Evolutionary conservation across 1,140 invertebrate genomes (phyloP).

Genomic region (Drosophila kurseongensis): DNA sequence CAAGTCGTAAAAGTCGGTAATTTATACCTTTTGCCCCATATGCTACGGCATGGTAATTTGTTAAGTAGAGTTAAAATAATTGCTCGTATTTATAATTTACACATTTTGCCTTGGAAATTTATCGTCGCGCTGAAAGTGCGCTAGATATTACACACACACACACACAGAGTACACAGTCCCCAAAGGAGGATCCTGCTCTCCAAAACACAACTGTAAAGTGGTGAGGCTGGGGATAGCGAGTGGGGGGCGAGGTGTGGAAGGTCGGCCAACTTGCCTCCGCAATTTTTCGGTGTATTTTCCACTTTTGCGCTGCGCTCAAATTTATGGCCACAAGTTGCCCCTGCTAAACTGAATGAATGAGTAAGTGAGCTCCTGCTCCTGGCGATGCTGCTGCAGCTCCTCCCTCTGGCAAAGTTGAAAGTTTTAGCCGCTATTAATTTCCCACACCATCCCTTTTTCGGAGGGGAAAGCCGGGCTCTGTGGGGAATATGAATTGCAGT

Average conservation of each 20-base stretch:
- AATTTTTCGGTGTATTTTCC: conserved; percentile 73
- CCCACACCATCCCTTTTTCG: conserved; percentile 11
- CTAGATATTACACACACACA: conserved; percentile 57
- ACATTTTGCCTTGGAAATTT: conserved; percentile 83
- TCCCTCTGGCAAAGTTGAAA: conserved; percentile 59
- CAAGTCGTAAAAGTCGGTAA: conserved; percentile 83
- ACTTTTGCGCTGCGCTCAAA: conserved; percentile 61
- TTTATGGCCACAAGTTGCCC: conserved; percentile 72
- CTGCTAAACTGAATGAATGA: conserved; percentile 52
- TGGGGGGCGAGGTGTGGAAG: not conserved
- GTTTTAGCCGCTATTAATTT: conserved; percentile 77
- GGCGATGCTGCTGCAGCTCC: conserved; percentile 17
- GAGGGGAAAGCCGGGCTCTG: conserved; percentile 1
- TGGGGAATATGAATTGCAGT: conserved; percentile 56
- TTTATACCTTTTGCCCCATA: conserved; percentile 83
- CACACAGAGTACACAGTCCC: conserved; percentile 17
- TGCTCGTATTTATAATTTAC: conserved; percentile 85
- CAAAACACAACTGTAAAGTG: conserved; percentile 5
- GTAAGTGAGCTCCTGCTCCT: conserved; percentile 38
- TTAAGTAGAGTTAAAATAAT: conserved; percentile 85
- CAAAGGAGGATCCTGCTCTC: conserved; percentile 25
- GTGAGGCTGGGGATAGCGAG: no score
- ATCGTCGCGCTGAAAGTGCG: conserved; percentile 81
- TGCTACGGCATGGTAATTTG: conserved; percentile 84
- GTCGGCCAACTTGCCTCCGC: conserved; percentile 62